phyloP scores from a whole-genome alignment of 2,797 vertebrate genomes.

The Xenops minutus region DNA sequence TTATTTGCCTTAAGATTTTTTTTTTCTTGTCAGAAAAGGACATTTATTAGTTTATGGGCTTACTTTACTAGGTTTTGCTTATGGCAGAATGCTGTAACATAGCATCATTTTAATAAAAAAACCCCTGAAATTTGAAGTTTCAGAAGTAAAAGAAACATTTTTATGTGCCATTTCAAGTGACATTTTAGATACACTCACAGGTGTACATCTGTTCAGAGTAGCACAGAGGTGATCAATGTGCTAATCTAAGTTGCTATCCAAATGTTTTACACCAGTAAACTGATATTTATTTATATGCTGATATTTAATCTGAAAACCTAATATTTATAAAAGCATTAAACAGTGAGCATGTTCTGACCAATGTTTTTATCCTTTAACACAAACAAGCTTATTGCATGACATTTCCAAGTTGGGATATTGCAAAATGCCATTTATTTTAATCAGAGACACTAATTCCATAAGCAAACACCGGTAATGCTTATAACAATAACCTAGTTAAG shows the following conservation, averaged over 20 bases:
- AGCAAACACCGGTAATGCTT: neutral
- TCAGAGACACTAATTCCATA: neutral
- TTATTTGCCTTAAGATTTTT: neutral
- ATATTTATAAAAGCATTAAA: conserved; percentile 14
- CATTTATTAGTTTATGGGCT: neutral
- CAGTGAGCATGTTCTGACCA: neutral
- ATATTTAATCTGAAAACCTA: conserved; percentile 2
- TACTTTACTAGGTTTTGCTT: neutral
- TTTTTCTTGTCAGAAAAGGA: neutral
- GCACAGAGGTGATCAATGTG: neutral
- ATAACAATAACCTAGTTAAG: neutral
- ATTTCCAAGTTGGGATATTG: neutral
- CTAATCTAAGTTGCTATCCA: neutral
- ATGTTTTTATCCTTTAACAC: neutral
- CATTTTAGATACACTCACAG: neutral
- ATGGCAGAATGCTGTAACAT: neutral
- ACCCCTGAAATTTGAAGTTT: neutral
- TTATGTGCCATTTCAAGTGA: neutral
- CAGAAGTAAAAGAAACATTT: neutral
- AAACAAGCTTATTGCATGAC: neutral
- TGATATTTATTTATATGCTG: neutral
- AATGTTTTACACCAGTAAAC: neutral
- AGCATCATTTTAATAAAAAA: neutral
- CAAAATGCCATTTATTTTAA: neutral
- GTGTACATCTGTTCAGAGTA: neutral